Evolutionary conservation across 2,888 invertebrate genomes (phyloP).

Genomic region (Callinectes sapidus): DNA sequence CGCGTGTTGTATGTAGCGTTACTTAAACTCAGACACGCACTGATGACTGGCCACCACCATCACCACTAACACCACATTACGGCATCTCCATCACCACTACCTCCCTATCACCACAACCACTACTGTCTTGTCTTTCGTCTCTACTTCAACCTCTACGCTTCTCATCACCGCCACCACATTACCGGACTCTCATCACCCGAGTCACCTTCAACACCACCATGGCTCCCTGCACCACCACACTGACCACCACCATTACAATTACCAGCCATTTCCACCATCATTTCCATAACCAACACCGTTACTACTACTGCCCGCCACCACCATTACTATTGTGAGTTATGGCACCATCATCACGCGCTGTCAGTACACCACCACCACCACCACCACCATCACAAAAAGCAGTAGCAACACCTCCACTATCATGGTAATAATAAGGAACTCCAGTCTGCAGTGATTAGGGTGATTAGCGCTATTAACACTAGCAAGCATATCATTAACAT

Average conservation of each 20-base stretch:
- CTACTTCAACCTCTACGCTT: background rate
- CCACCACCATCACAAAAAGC: background rate
- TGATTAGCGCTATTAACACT: background rate
- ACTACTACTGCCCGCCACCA: background rate
- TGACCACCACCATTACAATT: background rate
- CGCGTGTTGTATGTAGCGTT: constrained; percentile 2
- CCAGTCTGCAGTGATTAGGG: no score
- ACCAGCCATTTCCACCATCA: background rate
- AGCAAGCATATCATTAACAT: background rate
- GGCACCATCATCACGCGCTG: background rate
- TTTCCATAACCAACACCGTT: background rate
- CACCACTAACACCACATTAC: background rate
- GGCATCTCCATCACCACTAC: background rate
- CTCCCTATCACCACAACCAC: background rate
- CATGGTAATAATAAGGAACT: background rate
- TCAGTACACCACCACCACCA: background rate
- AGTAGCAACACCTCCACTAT: background rate
- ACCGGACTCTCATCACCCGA: background rate
- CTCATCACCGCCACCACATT: background rate
- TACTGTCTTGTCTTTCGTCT: background rate
- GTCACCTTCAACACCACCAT: background rate
- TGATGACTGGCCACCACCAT: background rate
- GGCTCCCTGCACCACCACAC: background rate
- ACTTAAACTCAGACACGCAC: constrained; percentile 32
- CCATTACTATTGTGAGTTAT: background rate